Conservation (phyloP, 2,797 vertebrate species). For the Chelidonichthys spinosus region DNA sequence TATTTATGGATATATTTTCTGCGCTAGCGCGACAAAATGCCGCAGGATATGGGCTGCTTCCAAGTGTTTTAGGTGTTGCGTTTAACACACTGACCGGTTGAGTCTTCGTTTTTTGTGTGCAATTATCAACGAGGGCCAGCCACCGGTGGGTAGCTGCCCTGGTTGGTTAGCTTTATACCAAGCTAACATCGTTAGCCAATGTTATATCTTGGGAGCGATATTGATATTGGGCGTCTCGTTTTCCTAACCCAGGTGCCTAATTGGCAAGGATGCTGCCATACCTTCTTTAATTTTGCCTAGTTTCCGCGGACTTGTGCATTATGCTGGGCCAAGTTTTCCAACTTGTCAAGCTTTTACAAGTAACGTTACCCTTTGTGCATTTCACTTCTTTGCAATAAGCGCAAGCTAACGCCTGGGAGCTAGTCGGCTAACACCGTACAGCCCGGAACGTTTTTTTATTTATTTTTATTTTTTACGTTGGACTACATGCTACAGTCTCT, state of each 20-base stretch:
- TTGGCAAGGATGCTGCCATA: conserved; percentile 52
- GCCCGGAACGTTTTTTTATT: conserved; percentile 43
- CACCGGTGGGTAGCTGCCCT: conserved; percentile 64
- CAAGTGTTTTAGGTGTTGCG: conserved; percentile 20
- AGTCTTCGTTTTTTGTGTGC: conserved; percentile 46
- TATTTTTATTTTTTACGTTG: conserved; percentile 42
- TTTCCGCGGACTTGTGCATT: conserved; percentile 8
- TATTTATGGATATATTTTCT: conserved; percentile 55
- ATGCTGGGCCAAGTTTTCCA: conserved; percentile 44
- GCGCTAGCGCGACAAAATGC: neutral
- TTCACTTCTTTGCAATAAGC: conserved; percentile 42
- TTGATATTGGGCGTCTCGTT: conserved; percentile 69
- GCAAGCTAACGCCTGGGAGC: conserved; percentile 63
- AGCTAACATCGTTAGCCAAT: conserved; percentile 74
- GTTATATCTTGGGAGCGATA: conserved; percentile 58
- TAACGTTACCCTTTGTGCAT: conserved; percentile 28
- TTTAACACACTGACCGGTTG: neutral
- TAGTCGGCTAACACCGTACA: conserved; percentile 72
- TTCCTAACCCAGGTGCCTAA: conserved; percentile 44
- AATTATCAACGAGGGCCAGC: conserved; percentile 66
- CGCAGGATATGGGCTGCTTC: neutral
- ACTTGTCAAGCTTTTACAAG: conserved; percentile 62
- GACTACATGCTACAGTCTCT: conserved; percentile 23
- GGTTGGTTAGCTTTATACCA: conserved; percentile 67
- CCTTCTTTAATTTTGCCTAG: conserved; percentile 9